Percentiles rank a stretch among this genome's conserved stretches.
phyloP scores from a whole-genome alignment of 1,140 invertebrate species.

The Lepidurus apus region DNA sequence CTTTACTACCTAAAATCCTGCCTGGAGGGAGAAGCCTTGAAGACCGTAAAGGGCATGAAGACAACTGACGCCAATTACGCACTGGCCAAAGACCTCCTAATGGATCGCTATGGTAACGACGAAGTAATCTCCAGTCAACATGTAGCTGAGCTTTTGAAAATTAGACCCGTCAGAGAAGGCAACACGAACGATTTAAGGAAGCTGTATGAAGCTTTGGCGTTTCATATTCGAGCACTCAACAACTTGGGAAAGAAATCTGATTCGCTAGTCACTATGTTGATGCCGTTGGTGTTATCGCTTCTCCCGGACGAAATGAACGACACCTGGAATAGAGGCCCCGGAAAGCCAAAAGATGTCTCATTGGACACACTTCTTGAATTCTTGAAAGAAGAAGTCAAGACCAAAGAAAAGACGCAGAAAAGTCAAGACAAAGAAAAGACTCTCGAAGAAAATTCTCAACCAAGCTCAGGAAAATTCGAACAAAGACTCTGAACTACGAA shows the following conservation, averaged over 20 bases:
- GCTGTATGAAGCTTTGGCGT: conserved; percentile 22
- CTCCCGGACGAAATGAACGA: conserved; percentile 23
- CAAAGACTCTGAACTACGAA: not conserved
- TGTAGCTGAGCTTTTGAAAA: not conserved
- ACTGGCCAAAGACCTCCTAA: not conserved
- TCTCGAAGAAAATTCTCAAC: not conserved
- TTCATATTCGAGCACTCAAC: conserved; percentile 7
- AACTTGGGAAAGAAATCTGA: not conserved
- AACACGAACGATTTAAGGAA: not conserved
- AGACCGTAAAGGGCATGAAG: not conserved
- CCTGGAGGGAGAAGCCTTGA: conserved; percentile 4
- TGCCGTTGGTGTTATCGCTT: not conserved
- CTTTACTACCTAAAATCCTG: conserved; percentile 18
- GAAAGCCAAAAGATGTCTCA: conserved; percentile 4
- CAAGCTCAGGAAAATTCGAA: not conserved
- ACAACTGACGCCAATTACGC: conserved; percentile 26
- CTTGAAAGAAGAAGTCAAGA: conserved; percentile 2
- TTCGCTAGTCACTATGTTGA: conserved; percentile 15
- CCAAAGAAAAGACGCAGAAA: conserved; percentile 12
- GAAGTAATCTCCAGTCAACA: conserved; percentile 15
- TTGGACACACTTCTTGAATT: not conserved
- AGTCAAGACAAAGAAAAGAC: too few relatives aligned
- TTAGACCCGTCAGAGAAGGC: not conserved
- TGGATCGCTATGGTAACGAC: not conserved
- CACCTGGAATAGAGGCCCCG: not conserved